Conservation (phyloP, 2,797 vertebrate species). For the Benthosema pterotum region DNA sequence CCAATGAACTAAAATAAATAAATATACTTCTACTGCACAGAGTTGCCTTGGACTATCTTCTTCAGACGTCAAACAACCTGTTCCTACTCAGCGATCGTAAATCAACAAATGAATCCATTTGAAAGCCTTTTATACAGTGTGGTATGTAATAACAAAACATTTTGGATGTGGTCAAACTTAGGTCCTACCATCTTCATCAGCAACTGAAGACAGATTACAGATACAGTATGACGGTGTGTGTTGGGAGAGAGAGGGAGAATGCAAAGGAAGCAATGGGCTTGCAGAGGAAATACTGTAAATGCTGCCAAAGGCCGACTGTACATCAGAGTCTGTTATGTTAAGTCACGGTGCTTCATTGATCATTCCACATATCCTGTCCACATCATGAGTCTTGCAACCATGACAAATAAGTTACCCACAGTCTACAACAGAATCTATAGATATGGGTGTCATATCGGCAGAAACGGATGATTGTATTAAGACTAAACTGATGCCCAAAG, state of each 20-base stretch:
- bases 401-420: slow-evolving; percentile 25
- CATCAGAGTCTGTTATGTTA: slow-evolving; percentile 19
- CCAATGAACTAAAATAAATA: too few relatives aligned
- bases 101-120: slow-evolving; percentile 23
- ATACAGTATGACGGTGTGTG: slow-evolving; percentile 5
- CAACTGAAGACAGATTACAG: slow-evolving; percentile 39
- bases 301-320: slow-evolving; percentile 18
- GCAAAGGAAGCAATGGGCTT: neutral
- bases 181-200: slow-evolving; percentile 32
- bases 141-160: slow-evolving; percentile 64
- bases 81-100: neutral
- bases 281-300: slow-evolving; percentile 12
- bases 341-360: slow-evolving; percentile 31
- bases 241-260: slow-evolving; percentile 5
- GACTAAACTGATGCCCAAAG: slow-evolving; percentile 33
- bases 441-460: slow-evolving; percentile 34
- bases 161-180: slow-evolving; percentile 44
- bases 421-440: slow-evolving; percentile 26
- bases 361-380: slow-evolving; percentile 12
- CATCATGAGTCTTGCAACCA: slow-evolving; percentile 7
- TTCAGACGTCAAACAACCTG: neutral
- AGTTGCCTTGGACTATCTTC: too few relatives aligned
- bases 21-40: too few relatives aligned
- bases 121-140: slow-evolving; percentile 45
- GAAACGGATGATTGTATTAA: slow-evolving; percentile 19